A percentile compares a stretch with the other conserved stretches of the same genome.
Evolutionary conservation across 2,797 vertebrate species (phyloP).

Genomic region (Neoniphon sammara): DNA sequence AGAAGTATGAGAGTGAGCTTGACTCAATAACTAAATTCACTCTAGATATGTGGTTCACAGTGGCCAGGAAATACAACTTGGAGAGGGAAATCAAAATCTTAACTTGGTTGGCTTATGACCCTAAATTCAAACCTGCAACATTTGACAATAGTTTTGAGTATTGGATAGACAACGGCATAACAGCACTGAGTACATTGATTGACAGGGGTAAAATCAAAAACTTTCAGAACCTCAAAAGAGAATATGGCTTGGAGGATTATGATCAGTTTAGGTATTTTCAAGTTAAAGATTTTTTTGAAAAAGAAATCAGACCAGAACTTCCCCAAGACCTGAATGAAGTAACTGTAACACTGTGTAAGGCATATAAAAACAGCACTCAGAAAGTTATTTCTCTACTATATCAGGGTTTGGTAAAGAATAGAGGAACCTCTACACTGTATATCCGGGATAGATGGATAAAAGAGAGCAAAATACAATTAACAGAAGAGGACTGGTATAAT

Average conservation of each 20-base stretch:
- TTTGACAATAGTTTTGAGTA: background rate
- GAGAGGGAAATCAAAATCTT: background rate
- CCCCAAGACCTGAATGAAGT: background rate
- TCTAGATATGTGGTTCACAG: background rate
- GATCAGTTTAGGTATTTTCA: background rate
- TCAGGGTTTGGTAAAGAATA: background rate
- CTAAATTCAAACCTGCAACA: background rate
- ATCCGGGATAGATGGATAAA: no score
- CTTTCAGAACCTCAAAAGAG: background rate
- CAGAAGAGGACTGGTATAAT: no score
- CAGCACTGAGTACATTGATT: background rate
- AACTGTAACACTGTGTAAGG: background rate
- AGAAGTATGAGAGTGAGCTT: background rate
- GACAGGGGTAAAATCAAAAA: background rate
- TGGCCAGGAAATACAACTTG: conserved; percentile 6
- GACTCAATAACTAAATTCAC: background rate
- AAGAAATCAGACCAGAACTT: conserved; percentile 3
- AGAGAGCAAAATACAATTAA: no score
- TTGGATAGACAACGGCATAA: no score
- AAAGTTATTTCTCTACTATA: background rate
- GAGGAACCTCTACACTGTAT: no score
- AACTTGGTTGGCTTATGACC: background rate
- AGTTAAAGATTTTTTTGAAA: background rate
- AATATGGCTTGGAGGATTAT: background rate
- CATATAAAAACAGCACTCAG: background rate